Evolutionary conservation across 2,113 vertebrate genomes (phyloP).

Genomic region (Mesocricetus auratus): DNA sequence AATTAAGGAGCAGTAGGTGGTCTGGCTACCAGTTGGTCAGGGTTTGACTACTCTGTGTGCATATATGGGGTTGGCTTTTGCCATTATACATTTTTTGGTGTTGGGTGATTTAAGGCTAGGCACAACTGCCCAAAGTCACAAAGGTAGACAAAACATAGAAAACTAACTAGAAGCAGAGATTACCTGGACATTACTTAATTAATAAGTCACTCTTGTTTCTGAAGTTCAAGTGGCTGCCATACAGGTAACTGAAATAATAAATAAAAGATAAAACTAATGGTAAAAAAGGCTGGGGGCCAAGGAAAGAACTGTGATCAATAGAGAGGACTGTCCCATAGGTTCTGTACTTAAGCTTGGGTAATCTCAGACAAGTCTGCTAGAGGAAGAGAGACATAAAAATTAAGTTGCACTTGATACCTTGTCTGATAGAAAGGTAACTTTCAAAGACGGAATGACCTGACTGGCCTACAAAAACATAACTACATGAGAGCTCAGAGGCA

Average conservation of each 20-base stretch:
- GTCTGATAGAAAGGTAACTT: background rate
- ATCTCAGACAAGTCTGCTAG: background rate
- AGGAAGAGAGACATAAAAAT: background rate
- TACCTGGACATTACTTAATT: background rate
- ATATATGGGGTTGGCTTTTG: background rate
- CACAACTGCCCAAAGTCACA: background rate
- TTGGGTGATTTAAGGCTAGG: background rate
- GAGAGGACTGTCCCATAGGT: background rate
- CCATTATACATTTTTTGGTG: background rate
- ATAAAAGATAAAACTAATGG: background rate
- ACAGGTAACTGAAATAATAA: background rate
- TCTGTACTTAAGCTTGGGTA: background rate
- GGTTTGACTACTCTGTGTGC: background rate
- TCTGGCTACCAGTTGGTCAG: background rate
- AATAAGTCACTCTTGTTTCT: background rate
- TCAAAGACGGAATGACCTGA: background rate
- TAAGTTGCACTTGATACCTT: background rate
- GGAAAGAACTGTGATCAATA: background rate
- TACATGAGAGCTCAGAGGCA: background rate
- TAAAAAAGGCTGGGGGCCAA: background rate
- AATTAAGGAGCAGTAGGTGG: background rate
- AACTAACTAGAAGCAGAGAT: background rate
- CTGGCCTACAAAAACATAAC: background rate
- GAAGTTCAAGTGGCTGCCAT: background rate
- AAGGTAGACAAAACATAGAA: background rate